These are phyloP conservation scores for Theretra japonica DNA, from an alignment of 2,888 invertebrate species.

Conservation along the genomic window DNA sequence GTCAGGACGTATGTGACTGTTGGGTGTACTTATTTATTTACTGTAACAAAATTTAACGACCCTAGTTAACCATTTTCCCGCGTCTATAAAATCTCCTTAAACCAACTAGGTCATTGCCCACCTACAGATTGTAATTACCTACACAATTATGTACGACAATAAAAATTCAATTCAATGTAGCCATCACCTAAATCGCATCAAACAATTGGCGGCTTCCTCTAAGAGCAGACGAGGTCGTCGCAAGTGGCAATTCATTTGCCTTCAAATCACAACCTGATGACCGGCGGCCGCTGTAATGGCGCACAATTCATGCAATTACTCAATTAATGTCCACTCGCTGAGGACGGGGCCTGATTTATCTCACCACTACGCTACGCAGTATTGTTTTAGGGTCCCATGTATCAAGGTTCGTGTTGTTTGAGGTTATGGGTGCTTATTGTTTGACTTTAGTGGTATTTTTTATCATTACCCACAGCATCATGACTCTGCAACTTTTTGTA, in stretches of 20 bases:
- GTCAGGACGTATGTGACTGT: too few species aligned
- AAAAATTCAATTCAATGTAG: not conserved
- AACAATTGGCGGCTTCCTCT: slow-evolving; percentile 7
- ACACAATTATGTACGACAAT: too few species aligned
- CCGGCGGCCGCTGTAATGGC: slow-evolving; percentile 20
- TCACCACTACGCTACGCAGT: slow-evolving; percentile 1
- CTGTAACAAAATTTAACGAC: too few species aligned
- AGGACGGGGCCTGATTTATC: slow-evolving; percentile 20
- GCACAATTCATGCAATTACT: slow-evolving; percentile 27
- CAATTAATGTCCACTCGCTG: slow-evolving; percentile 25
- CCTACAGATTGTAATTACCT: too few species aligned
- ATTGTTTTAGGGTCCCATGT: slow-evolving; percentile 12
- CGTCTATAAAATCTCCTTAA: too few species aligned
- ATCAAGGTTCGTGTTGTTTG: not conserved
- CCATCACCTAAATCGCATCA: slow-evolving; percentile 3
- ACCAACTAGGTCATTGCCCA: too few species aligned
- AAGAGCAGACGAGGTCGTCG: slow-evolving; percentile 4
- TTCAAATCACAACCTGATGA: slow-evolving; percentile 22
- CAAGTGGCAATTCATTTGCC: slow-evolving; percentile 25
- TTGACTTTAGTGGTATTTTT: too few species aligned
- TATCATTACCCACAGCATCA: too few species aligned
- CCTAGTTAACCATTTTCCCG: too few species aligned
- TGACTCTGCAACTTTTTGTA: too few species aligned
- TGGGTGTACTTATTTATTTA: too few species aligned
- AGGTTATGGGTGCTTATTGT: not conserved